Conservation (phyloP, 2,888 invertebrate genomes). For the Cryptus armator region DNA sequence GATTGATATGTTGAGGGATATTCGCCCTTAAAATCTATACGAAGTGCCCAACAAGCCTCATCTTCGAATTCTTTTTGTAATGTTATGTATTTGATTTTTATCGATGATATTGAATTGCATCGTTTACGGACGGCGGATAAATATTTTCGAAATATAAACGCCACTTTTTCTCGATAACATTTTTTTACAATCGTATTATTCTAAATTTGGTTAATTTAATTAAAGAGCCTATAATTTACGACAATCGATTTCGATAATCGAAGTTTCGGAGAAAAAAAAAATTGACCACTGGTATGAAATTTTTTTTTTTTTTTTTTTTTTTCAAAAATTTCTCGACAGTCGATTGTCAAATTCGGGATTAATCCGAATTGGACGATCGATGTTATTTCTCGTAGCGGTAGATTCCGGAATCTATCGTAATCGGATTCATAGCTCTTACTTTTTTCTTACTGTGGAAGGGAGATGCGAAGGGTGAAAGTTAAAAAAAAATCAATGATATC, state of each 20-base stretch:
- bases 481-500: constrained; percentile 64
- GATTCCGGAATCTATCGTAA: background rate
- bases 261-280: too few relatives aligned
- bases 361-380: background rate
- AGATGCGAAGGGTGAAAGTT: background rate
- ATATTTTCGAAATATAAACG: too few relatives aligned
- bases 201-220: too few relatives aligned
- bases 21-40: background rate
- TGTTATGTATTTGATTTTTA: too few relatives aligned
- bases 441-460: constrained; percentile 19
- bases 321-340: background rate
- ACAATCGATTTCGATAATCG: too few relatives aligned
- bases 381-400: background rate
- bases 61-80: too few relatives aligned
- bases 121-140: too few relatives aligned
- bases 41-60: background rate
- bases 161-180: too few relatives aligned
- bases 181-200: too few relatives aligned
- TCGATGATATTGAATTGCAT: too few relatives aligned
- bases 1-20: background rate
- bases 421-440: background rate
- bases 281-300: too few relatives aligned
- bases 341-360: background rate
- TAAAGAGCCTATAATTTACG: too few relatives aligned
- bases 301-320: background rate